phyloP scores from a whole-genome alignment of 35 echinoderm and acorn worm genomes.

The Antedon bifida region DNA sequence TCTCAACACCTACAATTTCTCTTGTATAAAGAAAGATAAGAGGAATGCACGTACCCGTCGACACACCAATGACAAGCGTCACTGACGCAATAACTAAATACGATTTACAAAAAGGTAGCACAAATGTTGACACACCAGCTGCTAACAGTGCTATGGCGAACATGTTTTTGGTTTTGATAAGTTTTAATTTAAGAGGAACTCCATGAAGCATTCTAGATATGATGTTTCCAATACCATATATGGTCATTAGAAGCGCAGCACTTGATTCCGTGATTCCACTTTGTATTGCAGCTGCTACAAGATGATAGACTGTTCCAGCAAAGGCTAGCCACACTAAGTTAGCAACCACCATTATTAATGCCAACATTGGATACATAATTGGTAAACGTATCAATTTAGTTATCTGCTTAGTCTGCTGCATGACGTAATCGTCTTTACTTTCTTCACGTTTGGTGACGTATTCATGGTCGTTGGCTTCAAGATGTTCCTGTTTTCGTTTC shows the following conservation, averaged over 20 bases:
- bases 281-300: not conserved
- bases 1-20: not conserved
- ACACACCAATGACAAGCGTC: not conserved
- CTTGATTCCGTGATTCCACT: not conserved
- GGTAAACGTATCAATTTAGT: not conserved
- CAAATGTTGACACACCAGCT: not conserved
- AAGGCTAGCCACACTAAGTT: not conserved
- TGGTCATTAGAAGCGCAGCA: not conserved
- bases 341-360: not conserved
- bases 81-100: not conserved
- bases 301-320: not conserved
- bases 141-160: not conserved
- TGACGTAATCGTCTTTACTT: too few relatives aligned
- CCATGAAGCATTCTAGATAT: not conserved
- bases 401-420: not conserved
- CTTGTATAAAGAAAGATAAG: not conserved
- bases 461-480: too few relatives aligned
- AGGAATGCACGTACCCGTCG: not conserved
- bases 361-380: not conserved
- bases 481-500: not conserved
- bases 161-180: not conserved
- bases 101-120: not conserved
- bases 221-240: not conserved
- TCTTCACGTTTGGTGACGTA: too few relatives aligned
- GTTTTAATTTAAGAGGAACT: not conserved